Evolutionary conservation across 2,888 invertebrate species (phyloP), one percentile per base, ranked within the genome.

Genomic region (Acanthococcus lagerstroemiae): DNA sequence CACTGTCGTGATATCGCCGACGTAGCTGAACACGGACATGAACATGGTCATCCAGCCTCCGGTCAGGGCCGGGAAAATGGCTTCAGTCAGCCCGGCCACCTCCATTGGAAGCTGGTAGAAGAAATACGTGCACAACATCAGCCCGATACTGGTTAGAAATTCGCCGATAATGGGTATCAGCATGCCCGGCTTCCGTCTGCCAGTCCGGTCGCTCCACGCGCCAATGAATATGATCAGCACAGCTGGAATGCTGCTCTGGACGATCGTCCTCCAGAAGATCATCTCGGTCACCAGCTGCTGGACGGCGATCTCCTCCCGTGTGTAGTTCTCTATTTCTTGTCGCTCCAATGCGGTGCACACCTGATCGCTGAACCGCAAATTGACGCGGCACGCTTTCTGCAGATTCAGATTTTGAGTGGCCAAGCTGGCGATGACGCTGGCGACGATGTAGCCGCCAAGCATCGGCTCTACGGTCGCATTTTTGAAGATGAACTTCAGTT

Each of bases 11-110:
- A 91, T 86, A 74, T 93, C 91, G 1, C 86, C 89, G 67, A 94
- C 86, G 74, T 92, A 93, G 77, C 90, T 89, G 77, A 93, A 88
- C 70, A 91, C 85, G 21, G 89, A 89, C 89, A 90, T 90, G 72
- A 90, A 85, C 89, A 90, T 89, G 27, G 89, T 89, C 74, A 89
- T 88, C 90, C 90, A 90, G 7, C 90, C 90, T 9, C 90, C 87
- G 1, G 88, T 88, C 6, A 90, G 73, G 0, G 88, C 88, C 2
- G 90, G 90, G 76, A 89, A 89, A 69, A 90, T 80, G 0, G 88
- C 87, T 76, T 90, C 90, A 0, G 87, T 84, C 4, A 89, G 81
- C 0, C 87, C 90, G 17, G 87, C 86, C 19, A 72, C 71, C 78
- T 90, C 90, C 81, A 90, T 87, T 0, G 89, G 88, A 45, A 88